These are phyloP conservation scores for Australoheros facetus DNA, from an alignment of 2,797 vertebrate genomes.

Conservation along the genomic window DNA sequence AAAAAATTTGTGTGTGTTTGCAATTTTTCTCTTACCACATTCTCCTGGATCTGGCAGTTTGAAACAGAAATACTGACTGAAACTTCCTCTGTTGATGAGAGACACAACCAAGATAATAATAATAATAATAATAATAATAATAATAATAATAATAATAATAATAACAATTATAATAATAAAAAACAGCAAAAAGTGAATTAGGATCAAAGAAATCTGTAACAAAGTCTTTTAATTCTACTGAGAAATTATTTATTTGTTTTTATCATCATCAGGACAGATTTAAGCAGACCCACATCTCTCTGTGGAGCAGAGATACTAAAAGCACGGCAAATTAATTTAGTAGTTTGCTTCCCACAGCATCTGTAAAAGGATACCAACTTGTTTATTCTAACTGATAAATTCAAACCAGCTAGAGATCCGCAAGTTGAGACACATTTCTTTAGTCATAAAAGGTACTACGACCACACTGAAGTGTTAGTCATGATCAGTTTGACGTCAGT, in stretches of 20 bases:
- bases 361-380: neutral
- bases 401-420: neutral
- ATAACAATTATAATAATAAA: neutral
- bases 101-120: slow-evolving; percentile 47
- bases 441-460: neutral
- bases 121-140: too few relatives aligned
- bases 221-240: neutral
- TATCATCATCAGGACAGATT: neutral
- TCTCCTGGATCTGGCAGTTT: slow-evolving; percentile 96
- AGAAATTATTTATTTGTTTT: neutral
- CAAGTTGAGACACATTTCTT: neutral
- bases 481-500: slow-evolving; percentile 54
- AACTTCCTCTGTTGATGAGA: slow-evolving; percentile 87
- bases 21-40: slow-evolving; percentile 87
- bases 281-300: neutral
- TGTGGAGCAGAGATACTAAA: neutral
- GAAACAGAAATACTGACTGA: slow-evolving; percentile 97
- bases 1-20: neutral
- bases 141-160: neutral
- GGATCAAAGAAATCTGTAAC: neutral
- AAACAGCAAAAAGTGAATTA: neutral
- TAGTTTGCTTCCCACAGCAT: neutral
- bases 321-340: neutral
- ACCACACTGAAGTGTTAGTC: slow-evolving; percentile 40
- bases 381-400: neutral